These are phyloP conservation scores for Acleris literana DNA, from an alignment of 2,888 invertebrate species.

Conservation along the genomic window DNA sequence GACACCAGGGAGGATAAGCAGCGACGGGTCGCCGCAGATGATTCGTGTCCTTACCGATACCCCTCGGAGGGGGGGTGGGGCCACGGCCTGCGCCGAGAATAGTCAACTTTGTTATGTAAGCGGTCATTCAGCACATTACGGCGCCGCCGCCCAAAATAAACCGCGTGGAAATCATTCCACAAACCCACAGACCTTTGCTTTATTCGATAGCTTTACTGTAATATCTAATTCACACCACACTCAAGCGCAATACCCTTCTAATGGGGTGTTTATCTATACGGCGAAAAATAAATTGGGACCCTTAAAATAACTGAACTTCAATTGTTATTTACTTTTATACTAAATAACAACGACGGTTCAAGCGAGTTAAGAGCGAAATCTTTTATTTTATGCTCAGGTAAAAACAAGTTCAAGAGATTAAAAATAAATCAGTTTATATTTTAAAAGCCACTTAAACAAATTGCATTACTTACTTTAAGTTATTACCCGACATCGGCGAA, in stretches of 20 bases:
- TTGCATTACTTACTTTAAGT: too few species aligned
- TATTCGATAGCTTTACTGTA: conserved; percentile 24
- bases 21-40: conserved; percentile 9
- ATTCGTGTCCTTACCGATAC: background rate
- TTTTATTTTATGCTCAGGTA: background rate
- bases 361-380: background rate
- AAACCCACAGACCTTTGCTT: conserved; percentile 12
- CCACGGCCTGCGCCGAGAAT: conserved; percentile 36
- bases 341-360: background rate
- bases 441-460: too few species aligned
- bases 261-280: conserved; percentile 8
- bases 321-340: background rate
- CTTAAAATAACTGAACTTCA: conserved; percentile 2
- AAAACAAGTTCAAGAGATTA: too few species aligned
- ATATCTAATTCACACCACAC: conserved; percentile 22
- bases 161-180: conserved; percentile 32
- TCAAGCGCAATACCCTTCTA: conserved; percentile 17
- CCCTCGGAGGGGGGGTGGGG: too few species aligned
- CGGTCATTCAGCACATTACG: conserved; percentile 44
- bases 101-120: conserved; percentile 39
- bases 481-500: too few species aligned
- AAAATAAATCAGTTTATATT: too few species aligned
- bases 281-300: conserved; percentile 10
- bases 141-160: conserved; percentile 40
- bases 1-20: conserved; percentile 14